A percentile compares a stretch with the other conserved stretches of the same genome.
Conservation (phyloP, 2,113 vertebrate species). For the Pelodiscus sinensis region DNA sequence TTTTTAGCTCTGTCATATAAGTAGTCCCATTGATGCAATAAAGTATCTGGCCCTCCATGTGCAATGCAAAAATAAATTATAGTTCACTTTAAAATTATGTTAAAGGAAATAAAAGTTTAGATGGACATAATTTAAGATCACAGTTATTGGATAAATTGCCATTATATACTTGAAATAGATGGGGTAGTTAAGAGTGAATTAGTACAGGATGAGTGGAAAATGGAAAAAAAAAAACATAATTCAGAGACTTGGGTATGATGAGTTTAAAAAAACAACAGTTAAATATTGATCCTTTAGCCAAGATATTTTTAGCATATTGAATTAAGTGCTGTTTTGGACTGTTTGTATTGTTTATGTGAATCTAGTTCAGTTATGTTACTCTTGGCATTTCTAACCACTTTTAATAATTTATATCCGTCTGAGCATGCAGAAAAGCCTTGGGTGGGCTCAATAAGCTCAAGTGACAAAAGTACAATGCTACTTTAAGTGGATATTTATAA, state of each 20-base stretch:
- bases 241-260: not conserved
- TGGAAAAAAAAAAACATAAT: not conserved
- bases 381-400: conserved; percentile 45
- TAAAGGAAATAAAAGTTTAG: not conserved
- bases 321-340: conserved; percentile 9
- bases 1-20: not conserved
- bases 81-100: not conserved
- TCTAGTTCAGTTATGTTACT: conserved; percentile 52
- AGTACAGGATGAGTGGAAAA: not conserved
- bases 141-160: not conserved
- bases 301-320: conserved; percentile 26
- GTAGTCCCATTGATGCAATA: not conserved
- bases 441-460: conserved; percentile 49
- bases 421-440: conserved; percentile 63
- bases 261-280: not conserved
- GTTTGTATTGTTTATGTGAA: conserved; percentile 33
- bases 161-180: not conserved
- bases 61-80: not conserved
- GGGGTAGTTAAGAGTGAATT: not conserved
- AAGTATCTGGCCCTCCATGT: not conserved
- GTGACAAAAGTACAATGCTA: conserved; percentile 41
- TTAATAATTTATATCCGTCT: conserved; percentile 55
- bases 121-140: not conserved
- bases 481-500: conserved; percentile 60
- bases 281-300: conserved; percentile 35